These are phyloP conservation scores for Phrynosoma platyrhinos DNA, from an alignment of 2,113 vertebrate genomes.

Conservation along the genomic window DNA sequence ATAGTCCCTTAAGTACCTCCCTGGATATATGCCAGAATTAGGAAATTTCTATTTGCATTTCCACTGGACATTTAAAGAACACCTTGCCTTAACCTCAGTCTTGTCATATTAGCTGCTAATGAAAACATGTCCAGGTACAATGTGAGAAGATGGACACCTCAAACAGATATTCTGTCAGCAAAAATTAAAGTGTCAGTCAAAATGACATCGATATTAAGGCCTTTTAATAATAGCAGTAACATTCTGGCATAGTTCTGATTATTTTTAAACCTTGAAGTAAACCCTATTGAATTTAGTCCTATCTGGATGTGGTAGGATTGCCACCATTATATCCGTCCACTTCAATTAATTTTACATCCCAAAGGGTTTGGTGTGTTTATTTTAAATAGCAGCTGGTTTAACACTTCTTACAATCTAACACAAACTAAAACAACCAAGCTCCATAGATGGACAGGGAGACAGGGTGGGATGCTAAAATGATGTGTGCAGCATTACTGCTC, in stretches of 20 bases:
- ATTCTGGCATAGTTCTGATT: not conserved
- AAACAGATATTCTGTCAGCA: not conserved
- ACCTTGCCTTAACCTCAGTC: not conserved
- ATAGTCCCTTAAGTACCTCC: not conserved
- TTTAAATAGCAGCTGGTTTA: not conserved
- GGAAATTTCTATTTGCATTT: not conserved
- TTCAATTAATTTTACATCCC: not conserved
- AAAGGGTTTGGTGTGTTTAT: not conserved
- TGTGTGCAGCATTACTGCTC: too few relatives aligned
- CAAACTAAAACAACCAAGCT: not conserved
- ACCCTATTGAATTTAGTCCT: not conserved
- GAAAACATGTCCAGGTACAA: not conserved
- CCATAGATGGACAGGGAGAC: not conserved
- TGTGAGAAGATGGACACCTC: not conserved
- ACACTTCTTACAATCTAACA: not conserved
- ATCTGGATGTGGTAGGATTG: too few relatives aligned
- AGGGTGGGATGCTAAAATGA: not conserved
- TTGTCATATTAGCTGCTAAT: constrained; percentile 5
- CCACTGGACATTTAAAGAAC: not conserved
- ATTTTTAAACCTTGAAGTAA: not conserved
- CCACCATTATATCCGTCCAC: not conserved
- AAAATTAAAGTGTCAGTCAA: not conserved
- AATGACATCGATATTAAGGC: not conserved
- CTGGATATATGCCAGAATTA: constrained; percentile 2
- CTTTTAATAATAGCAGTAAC: not conserved